Evolutionary conservation across 2,113 vertebrate species (phyloP), one percentile per base, ranked within the genome.

Genomic region (Spea bombifrons): DNA sequence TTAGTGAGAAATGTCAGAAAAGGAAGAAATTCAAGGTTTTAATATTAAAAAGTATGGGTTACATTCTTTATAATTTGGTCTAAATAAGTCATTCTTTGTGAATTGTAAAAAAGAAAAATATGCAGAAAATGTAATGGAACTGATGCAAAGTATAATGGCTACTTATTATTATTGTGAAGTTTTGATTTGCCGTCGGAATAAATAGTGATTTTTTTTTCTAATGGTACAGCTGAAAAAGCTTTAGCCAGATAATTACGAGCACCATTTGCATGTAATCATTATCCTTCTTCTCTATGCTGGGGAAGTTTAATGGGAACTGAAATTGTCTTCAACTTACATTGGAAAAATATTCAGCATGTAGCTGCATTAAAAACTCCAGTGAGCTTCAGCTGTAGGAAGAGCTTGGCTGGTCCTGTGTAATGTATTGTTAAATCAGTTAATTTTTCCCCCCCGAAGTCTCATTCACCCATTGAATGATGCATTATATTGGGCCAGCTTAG

Each of bases 171-270:
- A 83, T 79, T 85, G 63, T 52, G 59, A 53, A 66, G 61, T 66
- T 66, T 73, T 17, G 0, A 75, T 10, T 5, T 68, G 75, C 55
- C 80, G 66, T 13, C 53, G 13, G 59, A 84, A 88, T 65, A 85
- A 83, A 83, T 3, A 85, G 47, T 75, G 55, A 86, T 66, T 81
- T 84, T 86, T 63, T 63, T 75, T 86, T 63, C 66, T 75, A 72
- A 84, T 78, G 82, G 57, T 50, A 57, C 3, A 61, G 73, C 46
- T 71, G 3, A 0, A 0, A 69, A 82, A 0, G 3, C 10, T 66
- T 76, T 8, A 83, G 75, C 70, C 17, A 76, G 64, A 68, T 79
- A 66, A 75, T 5, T 2, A 13, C 69, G 0, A 80, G 13, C 74
- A 81, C 46, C 71, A 83, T 73, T 48, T 81, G 65, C 75, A 73